Conservation (phyloP, 2,888 invertebrate genomes). For the Tryphoninae sp. region DNA sequence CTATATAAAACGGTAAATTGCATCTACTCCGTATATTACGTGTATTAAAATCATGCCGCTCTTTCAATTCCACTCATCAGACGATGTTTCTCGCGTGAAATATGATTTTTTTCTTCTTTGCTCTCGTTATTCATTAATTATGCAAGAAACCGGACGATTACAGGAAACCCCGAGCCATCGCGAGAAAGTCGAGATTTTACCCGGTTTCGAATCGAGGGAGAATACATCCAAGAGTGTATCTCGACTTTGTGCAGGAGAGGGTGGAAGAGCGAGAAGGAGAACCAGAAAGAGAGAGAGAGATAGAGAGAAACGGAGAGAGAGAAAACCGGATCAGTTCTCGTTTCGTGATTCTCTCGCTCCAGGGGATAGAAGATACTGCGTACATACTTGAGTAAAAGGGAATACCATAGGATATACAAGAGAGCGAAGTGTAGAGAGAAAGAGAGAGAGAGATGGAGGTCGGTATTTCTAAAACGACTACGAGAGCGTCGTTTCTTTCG, state of each 20-base stretch:
- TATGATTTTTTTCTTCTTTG: neutral
- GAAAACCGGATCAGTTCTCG: slow-evolving; percentile 41
- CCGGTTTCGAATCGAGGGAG: slow-evolving; percentile 18
- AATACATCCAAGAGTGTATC: slow-evolving; percentile 15
- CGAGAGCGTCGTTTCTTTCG: slow-evolving; percentile 52
- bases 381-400: slow-evolving; percentile 52
- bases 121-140: slow-evolving; percentile 46
- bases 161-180: slow-evolving; percentile 29
- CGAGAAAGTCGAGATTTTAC: slow-evolving; percentile 48
- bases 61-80: neutral
- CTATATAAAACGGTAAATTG: too few species aligned
- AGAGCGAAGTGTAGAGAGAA: slow-evolving; percentile 30
- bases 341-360: slow-evolving; percentile 49
- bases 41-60: neutral
- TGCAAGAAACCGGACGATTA: slow-evolving; percentile 51
- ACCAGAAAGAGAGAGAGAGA: neutral
- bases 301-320: slow-evolving; percentile 1
- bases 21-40: too few species aligned
- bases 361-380: slow-evolving; percentile 51
- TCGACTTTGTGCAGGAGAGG: slow-evolving; percentile 25
- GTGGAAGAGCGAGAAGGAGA: neutral
- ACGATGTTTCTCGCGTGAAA: slow-evolving; percentile 15
- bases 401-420: slow-evolving; percentile 45
- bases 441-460: slow-evolving; percentile 29
- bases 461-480: slow-evolving; percentile 47